Evolutionary conservation across 37 sponge, comb jelly and placozoan species (phyloP).

Genomic region (Diacarnus erythraeanus): DNA sequence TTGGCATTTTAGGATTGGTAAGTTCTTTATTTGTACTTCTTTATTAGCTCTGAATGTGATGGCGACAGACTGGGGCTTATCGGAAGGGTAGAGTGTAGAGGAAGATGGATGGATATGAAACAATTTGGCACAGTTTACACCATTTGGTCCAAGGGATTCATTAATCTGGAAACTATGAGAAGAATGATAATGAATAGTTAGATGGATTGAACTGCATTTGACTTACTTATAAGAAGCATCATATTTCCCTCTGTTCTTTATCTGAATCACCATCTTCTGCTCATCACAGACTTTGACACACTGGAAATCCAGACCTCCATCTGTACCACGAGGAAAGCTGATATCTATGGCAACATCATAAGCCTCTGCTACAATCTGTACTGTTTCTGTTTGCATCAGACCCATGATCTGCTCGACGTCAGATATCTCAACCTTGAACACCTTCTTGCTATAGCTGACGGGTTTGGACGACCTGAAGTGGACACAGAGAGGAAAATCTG

Average conservation of each 20-base stretch:
- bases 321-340: slow-evolving; percentile 92
- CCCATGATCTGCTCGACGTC: slow-evolving; percentile 94
- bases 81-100: slow-evolving; percentile 79
- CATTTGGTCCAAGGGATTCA: background rate
- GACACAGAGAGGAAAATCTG: slow-evolving; percentile 81
- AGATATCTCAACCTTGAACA: slow-evolving; percentile 87
- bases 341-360: slow-evolving; percentile 98
- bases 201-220: background rate
- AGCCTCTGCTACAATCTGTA: slow-evolving; percentile 87
- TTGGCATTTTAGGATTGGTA: slow-evolving; percentile 86
- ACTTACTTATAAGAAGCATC: slow-evolving; percentile 90
- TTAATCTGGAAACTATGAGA: slow-evolving; percentile 15
- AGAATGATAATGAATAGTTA: background rate
- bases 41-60: slow-evolving; percentile 74
- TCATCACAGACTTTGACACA: slow-evolving; percentile 83
- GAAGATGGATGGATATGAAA: slow-evolving; percentile 77
- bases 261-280: slow-evolving; percentile 67
- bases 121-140: slow-evolving; percentile 40
- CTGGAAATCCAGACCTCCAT: slow-evolving; percentile 94
- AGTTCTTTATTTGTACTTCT: slow-evolving; percentile 83
- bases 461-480: slow-evolving; percentile 91
- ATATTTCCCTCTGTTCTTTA: slow-evolving; percentile 96
- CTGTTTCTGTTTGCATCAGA: slow-evolving; percentile 82
- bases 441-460: slow-evolving; percentile 73
- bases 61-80: slow-evolving; percentile 80